Evolutionary conservation across 1,140 invertebrate species (phyloP), one percentile per base, ranked within the genome.

Genomic region (Zaprionus ghesquierei): DNA sequence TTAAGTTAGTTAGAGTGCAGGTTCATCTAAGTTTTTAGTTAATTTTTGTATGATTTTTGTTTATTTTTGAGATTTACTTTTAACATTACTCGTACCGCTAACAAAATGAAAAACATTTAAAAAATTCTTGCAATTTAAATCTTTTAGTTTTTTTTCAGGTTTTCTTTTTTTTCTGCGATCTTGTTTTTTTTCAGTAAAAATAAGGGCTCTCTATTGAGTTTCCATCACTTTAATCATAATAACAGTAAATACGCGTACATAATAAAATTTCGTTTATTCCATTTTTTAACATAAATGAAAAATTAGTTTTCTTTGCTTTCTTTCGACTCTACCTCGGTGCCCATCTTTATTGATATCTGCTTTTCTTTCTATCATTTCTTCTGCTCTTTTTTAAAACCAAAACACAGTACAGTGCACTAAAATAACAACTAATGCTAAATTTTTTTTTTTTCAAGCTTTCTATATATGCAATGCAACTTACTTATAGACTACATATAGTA

Each of bases 381-480:
- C 75, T 81, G 64, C 56, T 75, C 72, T 79, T 90, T 80, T 79
- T 90, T 85, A 79, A 85, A 85, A 90, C 81, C 82, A 81, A 91
- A 91, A 91, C 82, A 89, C 84, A 91, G 84, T 89, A 82, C 66
- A 76, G 84, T 87, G 79, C 84, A 87, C 61, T 84, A 64, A 75
- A 85, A 54, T 80, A 85, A 84, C 75, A 62, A 71, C 58, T 82
- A 82, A 65, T 79, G 68, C 64, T 56, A 71, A 33, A 20, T 5
- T 31, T 29, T 66, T 60, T 46, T 61, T 35, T 46, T 58, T 51
- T 35, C 20, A n/a, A n/a, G n/a, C n/a, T 55, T 12, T 33, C 25
- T 44, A 77, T 50, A 69, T 78, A 72, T 66, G 73, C 79, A 82
- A 89, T 79, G 75, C 75, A 85, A 81, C 65, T 73, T 76, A 66